Base-by-base conservation (phyloP, 2,113 vertebrate genomes). In the Ameiurus melas region DNA sequence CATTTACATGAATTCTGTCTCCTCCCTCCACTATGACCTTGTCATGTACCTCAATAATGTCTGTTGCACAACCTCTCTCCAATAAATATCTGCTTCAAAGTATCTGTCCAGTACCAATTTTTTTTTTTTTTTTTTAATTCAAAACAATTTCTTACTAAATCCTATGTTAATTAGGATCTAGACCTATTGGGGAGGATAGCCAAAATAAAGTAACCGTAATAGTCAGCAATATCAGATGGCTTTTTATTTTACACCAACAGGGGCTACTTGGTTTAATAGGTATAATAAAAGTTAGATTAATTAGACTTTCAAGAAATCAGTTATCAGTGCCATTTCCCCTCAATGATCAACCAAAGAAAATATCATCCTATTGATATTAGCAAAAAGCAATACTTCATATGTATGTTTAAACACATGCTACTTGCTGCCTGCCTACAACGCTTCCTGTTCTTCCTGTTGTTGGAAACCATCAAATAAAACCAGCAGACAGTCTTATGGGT, bases 21-120 rank as follows among this genome's bases (percentile, higher is more conserved):
- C 89, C 84, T 89, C 89, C 89, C 89, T 94, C 96, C 95, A 95
- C 96, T 95, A 94, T 96, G 95, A 95, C 93, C 94, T 95, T 94
- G 93, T 95, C 95, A 94, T 96, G 97, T 97, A 98, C 97, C 97
- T 98, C 97, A 97, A 93, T 93, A 94, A 95, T 97, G 95, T 97
- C 93, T 93, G 96, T 97, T 97, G 96, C 97, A 97, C 96, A 97
- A 96, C 95, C 95, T 96, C 95, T 97, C 92, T 94, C 97, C 95
- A 96, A 95, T 95, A 96, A 96, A 95, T 92, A 91, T 97, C 96
- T 96, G 94, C 96, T 98, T 97, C 97, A 96, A 97, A 92, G 93
- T 97, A 58, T 81, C 30, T 58, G 53, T 81, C 33, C 33, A 39
- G 13, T 25, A 13, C 19, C 58, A 55, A 12, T 36, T 10, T 60